Evolutionary conservation across 2,797 vertebrate genomes (phyloP), one percentile per base, ranked within the genome.

Genomic region (Amblyraja radiata): DNA sequence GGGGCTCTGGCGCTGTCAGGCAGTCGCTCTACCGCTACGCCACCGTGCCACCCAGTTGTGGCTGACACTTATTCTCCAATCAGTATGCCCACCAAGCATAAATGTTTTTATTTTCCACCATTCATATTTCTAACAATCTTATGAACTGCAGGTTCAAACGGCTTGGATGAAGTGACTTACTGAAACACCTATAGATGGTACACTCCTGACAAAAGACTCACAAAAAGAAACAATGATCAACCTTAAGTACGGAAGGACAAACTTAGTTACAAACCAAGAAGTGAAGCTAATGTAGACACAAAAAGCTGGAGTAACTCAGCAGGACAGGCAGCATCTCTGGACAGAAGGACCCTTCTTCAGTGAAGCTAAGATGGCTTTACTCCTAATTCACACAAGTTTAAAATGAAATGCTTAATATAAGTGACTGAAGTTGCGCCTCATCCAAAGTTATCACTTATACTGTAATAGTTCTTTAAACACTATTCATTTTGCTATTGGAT

Each of bases 371-470:
- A 96, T 95, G 46, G 95, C 93, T 93, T 94, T 95, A 93, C 94
- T 95, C 95, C 96, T 96, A 95, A 96, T 96, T 94, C 84, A 58
- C 28, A 25, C 95, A 0, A 93, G n/a, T 65, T 94, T 95, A 95
- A 92, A 92, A 73, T 58, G 71, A 76, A 92, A 74, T 92, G 32
- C 68, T 76, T 92, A 65, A 74, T 54, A 76, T 63, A 95, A 93
- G 73, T 93, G 94, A 95, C 96, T 94, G 93, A 94, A 95, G 94
- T 94, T 94, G 95, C 94, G 95, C 95, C 94, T 95, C 93, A 84
- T 81, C 94, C 94, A 94, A 78, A 95, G 94, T 93, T 94, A 95
- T 94, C 93, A 94, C 93, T 94, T 95, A 93, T 93, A 94, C 95
- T 46, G 46, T 46, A 46, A 46, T 95, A 95, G n/a, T 13, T 94